A percentile compares a stretch with the other conserved stretches of the same genome.
Conservation (phyloP, 2,797 vertebrate genomes). For the Peromyscus nudipes region DNA sequence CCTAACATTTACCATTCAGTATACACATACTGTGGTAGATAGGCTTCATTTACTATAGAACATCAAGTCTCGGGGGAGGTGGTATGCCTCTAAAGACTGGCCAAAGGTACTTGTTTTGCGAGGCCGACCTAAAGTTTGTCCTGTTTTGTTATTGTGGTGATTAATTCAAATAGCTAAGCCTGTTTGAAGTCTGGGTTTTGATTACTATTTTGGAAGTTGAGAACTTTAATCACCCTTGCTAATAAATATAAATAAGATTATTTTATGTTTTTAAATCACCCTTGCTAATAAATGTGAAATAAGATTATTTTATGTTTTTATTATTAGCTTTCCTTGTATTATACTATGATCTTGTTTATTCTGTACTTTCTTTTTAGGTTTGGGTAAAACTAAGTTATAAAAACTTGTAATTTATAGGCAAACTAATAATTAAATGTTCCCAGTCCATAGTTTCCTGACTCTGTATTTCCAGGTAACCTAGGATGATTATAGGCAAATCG, state of each 20-base stretch:
- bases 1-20: not conserved
- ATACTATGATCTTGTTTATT: conserved; percentile 12
- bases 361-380: conserved; percentile 27
- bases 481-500: not conserved
- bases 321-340: conserved; percentile 10
- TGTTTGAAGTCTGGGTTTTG: not conserved
- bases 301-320: not conserved
- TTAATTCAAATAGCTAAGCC: not conserved
- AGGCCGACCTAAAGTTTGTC: not conserved
- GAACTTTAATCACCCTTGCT: not conserved
- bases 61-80: fast-evolving
- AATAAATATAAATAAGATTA: not conserved
- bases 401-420: not conserved
- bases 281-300: not conserved
- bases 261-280: not conserved
- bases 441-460: not conserved
- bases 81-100: not conserved
- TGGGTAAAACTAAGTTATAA: conserved; percentile 33
- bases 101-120: not conserved
- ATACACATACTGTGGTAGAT: not conserved
- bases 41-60: not conserved
- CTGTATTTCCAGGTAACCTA: not conserved
- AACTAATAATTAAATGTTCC: not conserved
- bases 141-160: not conserved
- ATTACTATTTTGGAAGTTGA: not conserved